phyloP scores from a whole-genome alignment of 2,113 vertebrate genomes.

The Pachycephala philippinensis region DNA sequence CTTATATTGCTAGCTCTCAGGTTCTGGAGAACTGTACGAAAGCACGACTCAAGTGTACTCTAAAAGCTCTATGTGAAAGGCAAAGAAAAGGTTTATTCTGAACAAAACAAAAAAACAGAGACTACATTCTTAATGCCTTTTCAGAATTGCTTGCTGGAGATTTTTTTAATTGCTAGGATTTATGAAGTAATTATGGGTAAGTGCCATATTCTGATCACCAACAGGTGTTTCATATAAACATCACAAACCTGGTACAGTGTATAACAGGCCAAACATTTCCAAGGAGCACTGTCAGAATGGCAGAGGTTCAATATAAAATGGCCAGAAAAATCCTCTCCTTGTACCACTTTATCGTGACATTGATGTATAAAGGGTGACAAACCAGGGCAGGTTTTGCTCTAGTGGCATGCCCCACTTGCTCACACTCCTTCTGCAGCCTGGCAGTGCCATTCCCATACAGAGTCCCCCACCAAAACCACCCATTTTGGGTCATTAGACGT shows the following conservation, averaged over 20 bases:
- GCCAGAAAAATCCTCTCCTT: fast-evolving
- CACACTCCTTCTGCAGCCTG: fast-evolving
- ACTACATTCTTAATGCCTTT: not conserved
- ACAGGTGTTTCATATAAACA: fast-evolving
- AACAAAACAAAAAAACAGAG: not conserved
- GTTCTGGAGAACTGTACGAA: constrained; percentile 12
- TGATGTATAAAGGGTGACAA: fast-evolving
- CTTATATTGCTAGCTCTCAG: constrained; percentile 16
- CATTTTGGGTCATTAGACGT: fast-evolving
- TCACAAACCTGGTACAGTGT: fast-evolving
- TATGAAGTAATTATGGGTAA: not conserved
- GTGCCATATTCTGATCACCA: not conserved
- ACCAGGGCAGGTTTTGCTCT: fast-evolving
- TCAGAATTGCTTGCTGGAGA: not conserved
- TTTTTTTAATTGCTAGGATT: not conserved
- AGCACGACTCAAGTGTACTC: constrained; percentile 30
- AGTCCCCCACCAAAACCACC: fast-evolving
- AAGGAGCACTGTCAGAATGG: not conserved
- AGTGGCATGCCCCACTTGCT: fast-evolving
- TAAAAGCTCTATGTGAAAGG: not conserved
- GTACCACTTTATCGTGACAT: fast-evolving
- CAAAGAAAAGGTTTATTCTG: constrained; percentile 7
- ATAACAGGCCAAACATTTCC: fast-evolving
- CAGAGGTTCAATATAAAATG: fast-evolving
- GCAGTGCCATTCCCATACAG: fast-evolving